Conservation (phyloP, 2,113 vertebrate species). For the Vimba vimba region DNA sequence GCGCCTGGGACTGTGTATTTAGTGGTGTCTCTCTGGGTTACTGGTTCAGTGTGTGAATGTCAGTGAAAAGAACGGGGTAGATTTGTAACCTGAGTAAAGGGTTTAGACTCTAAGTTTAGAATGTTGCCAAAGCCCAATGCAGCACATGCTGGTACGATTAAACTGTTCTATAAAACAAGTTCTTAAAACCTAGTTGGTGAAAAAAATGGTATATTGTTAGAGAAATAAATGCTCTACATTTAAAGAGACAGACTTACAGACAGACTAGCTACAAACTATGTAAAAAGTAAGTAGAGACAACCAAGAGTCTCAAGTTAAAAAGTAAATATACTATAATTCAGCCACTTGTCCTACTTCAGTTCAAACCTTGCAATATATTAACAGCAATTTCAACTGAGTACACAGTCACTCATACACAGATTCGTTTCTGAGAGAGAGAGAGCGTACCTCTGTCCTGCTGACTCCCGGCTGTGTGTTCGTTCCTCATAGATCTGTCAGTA, state of each 20-base stretch:
- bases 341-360: neutral
- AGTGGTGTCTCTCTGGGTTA: constrained; percentile 40
- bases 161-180: neutral
- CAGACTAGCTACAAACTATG: neutral
- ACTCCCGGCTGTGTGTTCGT: constrained; percentile 61
- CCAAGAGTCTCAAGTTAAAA: neutral
- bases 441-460: constrained; percentile 71
- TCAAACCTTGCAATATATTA: neutral
- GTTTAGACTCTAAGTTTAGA: constrained; percentile 76
- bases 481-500: constrained; percentile 59
- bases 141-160: constrained; percentile 10
- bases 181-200: neutral
- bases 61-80: constrained; percentile 36
- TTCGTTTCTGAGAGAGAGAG: constrained; percentile 15
- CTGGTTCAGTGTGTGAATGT: constrained; percentile 56
- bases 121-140: constrained; percentile 60
- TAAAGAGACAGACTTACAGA: neutral
- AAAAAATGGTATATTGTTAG: neutral
- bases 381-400: neutral
- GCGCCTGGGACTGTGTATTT: neutral
- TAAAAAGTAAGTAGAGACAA: neutral
- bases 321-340: neutral
- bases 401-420: neutral
- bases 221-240: neutral
- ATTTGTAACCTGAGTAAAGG: constrained; percentile 70